These are phyloP conservation scores for Aleadryas rufinucha DNA, from an alignment of 2,113 vertebrate species.

Conservation along the genomic window DNA sequence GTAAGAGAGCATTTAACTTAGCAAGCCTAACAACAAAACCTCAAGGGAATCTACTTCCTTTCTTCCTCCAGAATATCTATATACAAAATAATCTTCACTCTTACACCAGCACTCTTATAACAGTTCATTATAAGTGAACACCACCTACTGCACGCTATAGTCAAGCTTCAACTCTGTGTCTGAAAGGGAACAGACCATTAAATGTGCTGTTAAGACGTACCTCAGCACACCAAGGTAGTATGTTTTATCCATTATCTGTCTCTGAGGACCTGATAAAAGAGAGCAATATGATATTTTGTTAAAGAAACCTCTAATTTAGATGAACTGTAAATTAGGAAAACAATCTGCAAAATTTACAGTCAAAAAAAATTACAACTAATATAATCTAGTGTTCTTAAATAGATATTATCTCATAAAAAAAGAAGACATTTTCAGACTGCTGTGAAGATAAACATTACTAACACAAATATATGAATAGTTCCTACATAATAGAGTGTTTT, in stretches of 20 bases:
- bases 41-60: background rate
- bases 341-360: background rate
- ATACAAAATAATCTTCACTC: background rate
- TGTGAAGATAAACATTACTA: background rate
- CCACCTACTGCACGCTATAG: fast-evolving
- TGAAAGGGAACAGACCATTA: background rate
- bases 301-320: background rate
- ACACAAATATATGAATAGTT: background rate
- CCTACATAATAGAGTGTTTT: background rate
- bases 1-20: background rate
- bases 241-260: constrained; percentile 97
- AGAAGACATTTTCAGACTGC: background rate
- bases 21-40: background rate
- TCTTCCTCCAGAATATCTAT: background rate
- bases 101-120: background rate
- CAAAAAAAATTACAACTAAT: background rate
- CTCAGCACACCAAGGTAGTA: constrained; percentile 93
- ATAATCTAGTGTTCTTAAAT: background rate
- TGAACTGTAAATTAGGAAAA: background rate
- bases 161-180: background rate
- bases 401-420: background rate
- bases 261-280: constrained; percentile 86
- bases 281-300: background rate
- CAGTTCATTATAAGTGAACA: background rate
- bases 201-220: constrained; percentile 66